Base-by-base conservation (phyloP, 2,113 vertebrate genomes). In the Elgaria multicarinata region DNA sequence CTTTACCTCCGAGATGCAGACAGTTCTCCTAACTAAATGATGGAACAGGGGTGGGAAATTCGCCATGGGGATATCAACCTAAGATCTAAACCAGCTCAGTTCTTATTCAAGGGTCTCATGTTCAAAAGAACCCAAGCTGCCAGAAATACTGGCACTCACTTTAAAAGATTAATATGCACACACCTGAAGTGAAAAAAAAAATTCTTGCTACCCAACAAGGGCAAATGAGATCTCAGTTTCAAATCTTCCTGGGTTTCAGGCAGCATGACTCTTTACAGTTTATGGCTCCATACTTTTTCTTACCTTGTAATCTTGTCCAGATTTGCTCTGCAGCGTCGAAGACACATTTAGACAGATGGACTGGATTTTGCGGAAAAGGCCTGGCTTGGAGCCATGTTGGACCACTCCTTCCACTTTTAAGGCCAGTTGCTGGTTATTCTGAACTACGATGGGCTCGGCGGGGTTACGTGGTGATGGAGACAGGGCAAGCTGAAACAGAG, bases 391-490 rank as follows among this genome's bases (percentile, higher is more conserved):
- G 24, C 99, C 99, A 0, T 99, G 99, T 95, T 99, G 99, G 87
- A 99, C 98, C 42, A 99, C 99, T 1, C 99, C 99, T 91, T 99
- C 99, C 46, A 99, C 99, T 94, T 99, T 99, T 13, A 99, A 95
- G 0, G 98, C 98, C 96, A 99, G 87, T 31, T 99, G 99, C 95
- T 99, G 99, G 93, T 96, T 99, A 93, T 97, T 99, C 95, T 99
- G 99, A 39, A 99, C 98, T 0, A 98, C 97, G 94, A 99, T 99
- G 16, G 99, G 99, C 92, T 99, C 99, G 22, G 97, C 98, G 8
- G 98, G 98, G 22, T 98, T 99, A 86, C 99, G 98, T 0, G 99
- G 99, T 3, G 99, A 99, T 0, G 99, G 99, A 3, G 99, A 99
- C 0, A 99, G 96, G 66, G 98, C 99, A 14, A 99, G 98, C 99